These are phyloP conservation scores for Drosophila lacertosa DNA, from an alignment of 1,140 invertebrate genomes.

Conservation along the genomic window DNA sequence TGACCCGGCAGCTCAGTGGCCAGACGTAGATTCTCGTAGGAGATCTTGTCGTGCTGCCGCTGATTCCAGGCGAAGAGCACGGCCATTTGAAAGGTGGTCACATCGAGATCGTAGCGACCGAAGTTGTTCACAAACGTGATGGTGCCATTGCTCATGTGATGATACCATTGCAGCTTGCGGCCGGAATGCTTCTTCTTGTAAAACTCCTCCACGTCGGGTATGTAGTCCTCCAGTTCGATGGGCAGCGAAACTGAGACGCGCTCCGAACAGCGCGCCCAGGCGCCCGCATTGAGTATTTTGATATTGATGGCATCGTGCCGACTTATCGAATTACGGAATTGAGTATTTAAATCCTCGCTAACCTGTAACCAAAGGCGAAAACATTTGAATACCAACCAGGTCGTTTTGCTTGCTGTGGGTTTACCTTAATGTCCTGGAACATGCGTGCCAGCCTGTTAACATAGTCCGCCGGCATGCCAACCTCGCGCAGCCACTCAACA, in stretches of 20 bases:
- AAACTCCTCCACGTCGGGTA: slow-evolving; percentile 98
- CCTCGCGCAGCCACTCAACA: slow-evolving; percentile 97
- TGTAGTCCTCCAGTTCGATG: slow-evolving; percentile 98
- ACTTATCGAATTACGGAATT: slow-evolving; percentile 91
- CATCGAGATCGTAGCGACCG: slow-evolving; percentile 98
- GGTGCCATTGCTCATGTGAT: slow-evolving; percentile 99
- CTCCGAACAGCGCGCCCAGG: slow-evolving; percentile 98
- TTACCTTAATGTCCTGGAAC: slow-evolving; percentile 99
- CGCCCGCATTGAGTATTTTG: slow-evolving; percentile 98
- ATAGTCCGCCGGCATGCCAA: slow-evolving; percentile 99
- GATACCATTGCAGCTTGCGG: slow-evolving; percentile 99
- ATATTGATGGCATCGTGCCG: slow-evolving; percentile 91
- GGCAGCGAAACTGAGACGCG: slow-evolving; percentile 97
- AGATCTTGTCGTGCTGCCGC: slow-evolving; percentile 94
- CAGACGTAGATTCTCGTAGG: slow-evolving; percentile 97
- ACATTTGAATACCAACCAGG: not conserved
- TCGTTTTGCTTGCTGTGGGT: not conserved
- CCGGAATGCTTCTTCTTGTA: slow-evolving; percentile 98
- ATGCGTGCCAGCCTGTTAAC: slow-evolving; percentile 98
- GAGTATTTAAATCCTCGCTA: slow-evolving; percentile 98
- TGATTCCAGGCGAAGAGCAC: slow-evolving; percentile 99
- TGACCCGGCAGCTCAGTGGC: slow-evolving; percentile 95
- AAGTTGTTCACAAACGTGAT: slow-evolving; percentile 97
- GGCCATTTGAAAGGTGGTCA: slow-evolving; percentile 99
- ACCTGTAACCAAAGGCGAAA: slow-evolving; percentile 42